Evolutionary conservation across 2,888 invertebrate genomes (phyloP), one percentile per base, ranked within the genome.

Genomic region (Drosophila differens): DNA sequence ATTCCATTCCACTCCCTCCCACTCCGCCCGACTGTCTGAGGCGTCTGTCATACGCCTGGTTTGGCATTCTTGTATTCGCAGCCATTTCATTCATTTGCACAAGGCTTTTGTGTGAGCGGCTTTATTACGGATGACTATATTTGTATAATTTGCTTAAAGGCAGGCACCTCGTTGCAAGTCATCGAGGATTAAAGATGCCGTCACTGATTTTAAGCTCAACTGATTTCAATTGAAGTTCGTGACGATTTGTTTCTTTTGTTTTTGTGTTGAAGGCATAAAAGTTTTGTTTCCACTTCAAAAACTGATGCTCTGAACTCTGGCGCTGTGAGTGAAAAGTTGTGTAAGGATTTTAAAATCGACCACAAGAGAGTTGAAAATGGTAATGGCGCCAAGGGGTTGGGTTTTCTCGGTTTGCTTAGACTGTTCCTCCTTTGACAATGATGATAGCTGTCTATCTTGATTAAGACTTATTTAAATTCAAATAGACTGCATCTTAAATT

Each of bases 291-390:
- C 82, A 85, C 73, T 86, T 79, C 76, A 79, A 68, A 71, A 83
- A 67, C 74, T 49, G 53, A 81, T 74, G 76, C 74, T 74, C 75
- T 39, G 25, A 39, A 30, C 65, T 62, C 69, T 37, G 28, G 25
- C 19, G 44, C 52, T 64, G 66, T 74, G 71, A 85, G 84, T 89
- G 85, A 74, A 85, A 85, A 85, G 84, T 85, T 85, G 88, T 85
- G 89, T 89, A 87, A 84, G 89, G 77, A 81, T 79, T 79, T 73
- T 79, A 63, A 81, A 76, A 81, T 76, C 68, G 62, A 72, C 77
- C 79, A 81, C 79, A 72, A 63, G 77, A 81, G 68, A 62, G 28
- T 44, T 64, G 32, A 33, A 25, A 67, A 78, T 80, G 78, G 57
- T 30, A 69, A 62, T 60, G 58, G 30, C 35, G 14, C 14, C 30